Evolutionary conservation across 2,888 invertebrate species (phyloP).

Genomic region (Diogma glabrata): DNA sequence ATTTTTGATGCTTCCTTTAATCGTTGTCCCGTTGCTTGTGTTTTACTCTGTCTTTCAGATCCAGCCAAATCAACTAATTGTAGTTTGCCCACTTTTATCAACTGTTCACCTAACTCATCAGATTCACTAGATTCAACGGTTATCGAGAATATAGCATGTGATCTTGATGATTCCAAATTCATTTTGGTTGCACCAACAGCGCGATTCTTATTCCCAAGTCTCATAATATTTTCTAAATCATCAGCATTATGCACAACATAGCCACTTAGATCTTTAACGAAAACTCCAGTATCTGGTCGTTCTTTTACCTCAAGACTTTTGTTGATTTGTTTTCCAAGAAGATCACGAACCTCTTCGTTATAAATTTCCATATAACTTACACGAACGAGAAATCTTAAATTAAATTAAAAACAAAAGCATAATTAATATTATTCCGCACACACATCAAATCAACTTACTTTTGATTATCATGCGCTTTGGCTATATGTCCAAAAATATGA

Average conservation of each 20-base stretch:
- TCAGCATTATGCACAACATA: slow-evolving; percentile 97
- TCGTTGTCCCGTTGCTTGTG: slow-evolving; percentile 85
- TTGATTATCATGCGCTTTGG: slow-evolving; percentile 81
- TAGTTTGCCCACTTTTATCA: slow-evolving; percentile 90
- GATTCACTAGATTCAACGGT: slow-evolving; percentile 91
- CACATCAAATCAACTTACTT: slow-evolving; percentile 47
- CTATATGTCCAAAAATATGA: slow-evolving; percentile 96
- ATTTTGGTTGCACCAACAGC: slow-evolving; percentile 88
- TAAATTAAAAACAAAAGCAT: slow-evolving; percentile 4
- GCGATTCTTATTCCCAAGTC: slow-evolving; percentile 90
- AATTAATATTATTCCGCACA: not conserved
- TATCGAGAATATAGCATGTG: slow-evolving; percentile 97
- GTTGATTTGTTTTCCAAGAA: slow-evolving; percentile 79
- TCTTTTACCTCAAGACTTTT: slow-evolving; percentile 87
- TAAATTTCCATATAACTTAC: slow-evolving; percentile 98
- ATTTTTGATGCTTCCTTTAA: slow-evolving; percentile 96
- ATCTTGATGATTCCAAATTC: slow-evolving; percentile 93
- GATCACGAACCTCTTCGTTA: slow-evolving; percentile 95
- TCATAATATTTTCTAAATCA: slow-evolving; percentile 90
- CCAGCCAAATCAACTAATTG: slow-evolving; percentile 97
- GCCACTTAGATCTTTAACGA: slow-evolving; percentile 92
- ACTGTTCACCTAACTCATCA: slow-evolving; percentile 68
- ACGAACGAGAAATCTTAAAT: slow-evolving; percentile 76
- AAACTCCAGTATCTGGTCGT: slow-evolving; percentile 91
- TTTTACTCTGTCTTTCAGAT: slow-evolving; percentile 94